A percentile compares a stretch with the other conserved stretches of the same genome.
phyloP scores from a whole-genome alignment of 2,113 vertebrate species.

The Dascyllus trimaculatus region DNA sequence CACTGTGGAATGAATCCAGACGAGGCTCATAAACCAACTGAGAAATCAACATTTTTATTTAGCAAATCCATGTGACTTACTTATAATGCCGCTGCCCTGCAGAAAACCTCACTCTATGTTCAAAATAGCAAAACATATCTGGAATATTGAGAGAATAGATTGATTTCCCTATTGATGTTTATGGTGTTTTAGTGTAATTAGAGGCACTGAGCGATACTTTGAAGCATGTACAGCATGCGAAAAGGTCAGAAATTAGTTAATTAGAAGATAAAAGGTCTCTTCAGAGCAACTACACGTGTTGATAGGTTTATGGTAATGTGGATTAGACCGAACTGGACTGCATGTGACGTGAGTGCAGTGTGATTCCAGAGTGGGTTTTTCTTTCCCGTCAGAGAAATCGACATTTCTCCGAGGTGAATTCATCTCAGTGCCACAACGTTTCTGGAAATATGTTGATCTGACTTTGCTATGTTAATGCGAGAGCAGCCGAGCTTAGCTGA shows the following conservation, averaged over 20 bases:
- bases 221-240: slow-evolving; percentile 11
- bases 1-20: slow-evolving; percentile 39
- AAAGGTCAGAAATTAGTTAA: slow-evolving; percentile 37
- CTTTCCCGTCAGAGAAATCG: slow-evolving; percentile 73
- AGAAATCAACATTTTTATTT: slow-evolving; percentile 57
- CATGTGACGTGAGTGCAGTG: slow-evolving; percentile 41
- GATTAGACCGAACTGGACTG: slow-evolving; percentile 42
- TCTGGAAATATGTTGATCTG: slow-evolving; percentile 72
- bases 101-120: slow-evolving; percentile 39
- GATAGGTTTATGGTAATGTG: slow-evolving; percentile 58
- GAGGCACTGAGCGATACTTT: slow-evolving; percentile 35
- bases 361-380: slow-evolving; percentile 46
- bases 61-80: slow-evolving; percentile 45
- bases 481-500: slow-evolving; percentile 67
- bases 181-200: slow-evolving; percentile 37
- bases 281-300: slow-evolving; percentile 56
- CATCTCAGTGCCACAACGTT: slow-evolving; percentile 60
- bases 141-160: slow-evolving; percentile 15
- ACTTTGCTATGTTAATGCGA: slow-evolving; percentile 66
- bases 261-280: slow-evolving; percentile 51
- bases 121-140: slow-evolving; percentile 37
- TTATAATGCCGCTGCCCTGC: slow-evolving; percentile 45
- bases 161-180: slow-evolving; percentile 59
- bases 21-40: slow-evolving; percentile 38
- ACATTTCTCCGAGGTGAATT: slow-evolving; percentile 69